Evolutionary conservation across 1,140 invertebrate genomes (phyloP).

Genomic region (Acromyrmex echinatior): DNA sequence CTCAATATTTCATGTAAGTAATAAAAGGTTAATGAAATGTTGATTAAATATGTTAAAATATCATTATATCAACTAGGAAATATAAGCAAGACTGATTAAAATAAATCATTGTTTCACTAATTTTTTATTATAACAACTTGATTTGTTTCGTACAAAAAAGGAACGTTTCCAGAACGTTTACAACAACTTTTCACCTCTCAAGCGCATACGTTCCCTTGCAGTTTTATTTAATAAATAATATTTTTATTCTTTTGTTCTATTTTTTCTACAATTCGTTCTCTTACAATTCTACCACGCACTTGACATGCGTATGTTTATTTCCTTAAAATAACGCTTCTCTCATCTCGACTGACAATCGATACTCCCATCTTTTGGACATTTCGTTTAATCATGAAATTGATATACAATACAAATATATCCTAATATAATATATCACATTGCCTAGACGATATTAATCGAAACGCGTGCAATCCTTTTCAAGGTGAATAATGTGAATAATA

Average conservation of each 20-base stretch:
- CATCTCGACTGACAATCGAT: background rate
- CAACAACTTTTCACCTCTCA: conserved; percentile 60
- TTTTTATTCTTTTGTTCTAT: background rate
- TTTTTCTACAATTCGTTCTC: conserved; percentile 34
- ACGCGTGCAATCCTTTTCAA: background rate
- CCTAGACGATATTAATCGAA: conserved; percentile 5
- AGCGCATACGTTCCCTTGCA: conserved; percentile 26
- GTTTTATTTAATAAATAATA: conserved; percentile 39
- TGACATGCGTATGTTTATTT: conserved; percentile 22
- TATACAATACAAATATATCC: background rate
- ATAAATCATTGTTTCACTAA: conserved; percentile 20
- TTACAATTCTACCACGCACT: conserved; percentile 12
- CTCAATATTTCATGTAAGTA: too few relatives aligned
- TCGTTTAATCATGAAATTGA: background rate
- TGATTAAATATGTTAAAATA: background rate
- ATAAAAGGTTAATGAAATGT: too few relatives aligned
- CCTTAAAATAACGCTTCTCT: conserved; percentile 4
- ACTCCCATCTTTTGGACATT: background rate
- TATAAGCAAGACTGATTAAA: conserved; percentile 4
- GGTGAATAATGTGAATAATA: background rate
- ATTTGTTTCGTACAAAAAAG: conserved; percentile 68
- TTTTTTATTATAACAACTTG: conserved; percentile 71
- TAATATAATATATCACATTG: background rate
- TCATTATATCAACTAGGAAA: background rate
- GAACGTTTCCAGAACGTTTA: conserved; percentile 56